Evolutionary conservation across 1,140 invertebrate species (phyloP), one percentile per base, ranked within the genome.

Genomic region (Drosophila seguyi): DNA sequence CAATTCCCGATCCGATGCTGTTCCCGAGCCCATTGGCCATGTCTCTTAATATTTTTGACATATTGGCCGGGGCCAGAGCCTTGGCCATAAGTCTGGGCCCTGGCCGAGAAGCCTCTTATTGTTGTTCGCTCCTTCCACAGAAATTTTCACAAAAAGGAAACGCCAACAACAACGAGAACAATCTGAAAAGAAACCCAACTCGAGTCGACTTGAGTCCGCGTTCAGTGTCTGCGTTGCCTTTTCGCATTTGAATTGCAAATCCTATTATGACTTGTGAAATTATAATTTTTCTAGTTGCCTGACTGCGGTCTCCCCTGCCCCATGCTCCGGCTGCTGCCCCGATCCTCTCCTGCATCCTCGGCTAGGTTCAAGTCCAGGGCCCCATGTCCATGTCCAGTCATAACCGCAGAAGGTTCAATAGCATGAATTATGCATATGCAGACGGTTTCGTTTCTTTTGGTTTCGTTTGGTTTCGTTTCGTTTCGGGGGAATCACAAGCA

Each of bases 41-140:
- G 85, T 88, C 90, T 81, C 81, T 91, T 91, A 91, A 91, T 90
- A 91, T 91, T 91, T 91, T 91, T 91, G 90, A 91, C 90, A 91
- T 91, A 91, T 91, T 91, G 90, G 90, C 82, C 79, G 71, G 60
- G 75, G 50, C 74, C 66, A 72, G 83, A 66, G 67, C 73, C 76
- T 79, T 52, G 52, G 36, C 50, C 61, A 67, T 45, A 52, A 72
- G 52, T 61, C 73, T 68, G 61, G 31, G 36, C 55, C 55, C 60
- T 63, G 63, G 65, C 60, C 62, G 66, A 53, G 75, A 42, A 67
- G 65, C 69, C 62, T 76, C 58, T 81, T 63, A 75, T 60, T 81
- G 60, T 61, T 74, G 78, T 69, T 65, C 48, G 39, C 52, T 81
- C 85, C 80, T 88, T 90, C 76, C 73, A 72, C 68, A 81, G 84